Evolutionary conservation across 2,888 invertebrate species (phyloP), one percentile per base, ranked within the genome.

Genomic region (Calameuta idolon): DNA sequence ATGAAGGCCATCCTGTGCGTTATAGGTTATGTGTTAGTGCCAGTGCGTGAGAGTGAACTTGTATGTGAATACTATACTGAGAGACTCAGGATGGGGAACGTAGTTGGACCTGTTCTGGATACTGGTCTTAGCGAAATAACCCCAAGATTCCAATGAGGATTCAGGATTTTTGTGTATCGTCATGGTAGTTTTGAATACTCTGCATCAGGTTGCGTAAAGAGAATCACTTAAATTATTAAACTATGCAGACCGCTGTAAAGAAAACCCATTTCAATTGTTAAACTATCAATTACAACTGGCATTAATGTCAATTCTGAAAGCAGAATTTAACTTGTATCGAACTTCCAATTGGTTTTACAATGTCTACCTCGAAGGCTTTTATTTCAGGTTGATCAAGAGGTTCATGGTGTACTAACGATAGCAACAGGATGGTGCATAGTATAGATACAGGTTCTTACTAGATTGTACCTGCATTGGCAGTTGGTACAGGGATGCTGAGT

Each of bases 1-100:
- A 84, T 87, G 89, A 89, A 89, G 89, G 89, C 84, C 89, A 85
- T 86, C 86, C 84, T 87, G 87, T 85, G 88, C 86, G 88, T 88
- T 88, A 83, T 34, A 40, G 76, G 31, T 77, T 69, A 74, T 76
- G 80, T 80, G 77, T 80, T 81, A n/a, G 75, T 73, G 75, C 34
- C 69, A 73, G 69, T 23, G 69, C 23, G 76, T 68, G 76, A 31
- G 80, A 74, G 79, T 33, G 78, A 68, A 34, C 74, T 68, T 69
- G 23, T 34, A 55, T 34, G 55, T 34, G 68, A 34, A 69, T 55
- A 55, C 55, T 55, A 55, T 55, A 23, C 55, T 55, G 55, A 55
- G 55, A 55, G 55, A 55, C 23, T 55, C 31, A 73, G 75, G 69
- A 34, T 37, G 78, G 75, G 69, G 69, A 76, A 79, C 71, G 76